phyloP scores from a whole-genome alignment of 1,140 invertebrate species.

The Bombus soroeensis region DNA sequence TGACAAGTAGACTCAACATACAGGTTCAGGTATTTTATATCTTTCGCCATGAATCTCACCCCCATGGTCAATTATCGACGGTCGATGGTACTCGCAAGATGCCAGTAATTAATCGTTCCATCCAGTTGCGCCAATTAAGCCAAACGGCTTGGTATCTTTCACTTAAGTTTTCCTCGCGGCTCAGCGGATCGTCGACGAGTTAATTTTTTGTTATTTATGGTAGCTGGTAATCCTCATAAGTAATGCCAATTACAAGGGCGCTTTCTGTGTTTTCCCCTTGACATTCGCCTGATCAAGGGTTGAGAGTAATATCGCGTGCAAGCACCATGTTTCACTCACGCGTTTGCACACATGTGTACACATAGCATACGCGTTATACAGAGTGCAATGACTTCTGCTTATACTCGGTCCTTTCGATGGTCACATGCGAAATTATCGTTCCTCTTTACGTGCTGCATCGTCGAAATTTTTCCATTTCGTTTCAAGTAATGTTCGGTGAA shows the following conservation, averaged over 20 bases:
- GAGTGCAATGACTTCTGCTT: slow-evolving; percentile 25
- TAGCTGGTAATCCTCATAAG: slow-evolving; percentile 29
- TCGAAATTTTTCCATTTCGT: not conserved
- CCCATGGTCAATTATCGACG: slow-evolving; percentile 31
- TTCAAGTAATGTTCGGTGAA: not conserved
- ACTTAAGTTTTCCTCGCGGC: slow-evolving; percentile 29
- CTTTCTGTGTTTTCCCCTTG: not conserved
- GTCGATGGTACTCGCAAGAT: not conserved
- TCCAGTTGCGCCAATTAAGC: slow-evolving; percentile 43
- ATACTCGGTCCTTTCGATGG: not conserved
- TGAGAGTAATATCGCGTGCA: not conserved
- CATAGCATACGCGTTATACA: not conserved
- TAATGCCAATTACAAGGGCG: slow-evolving; percentile 44
- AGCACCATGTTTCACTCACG: not conserved
- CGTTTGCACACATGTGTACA: not conserved
- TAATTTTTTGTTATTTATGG: slow-evolving; percentile 54
- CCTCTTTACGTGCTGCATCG: not conserved
- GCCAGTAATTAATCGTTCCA: slow-evolving; percentile 30
- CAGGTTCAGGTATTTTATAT: slow-evolving; percentile 1
- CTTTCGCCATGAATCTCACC: slow-evolving; percentile 21
- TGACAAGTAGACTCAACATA: not conserved
- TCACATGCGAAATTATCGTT: slow-evolving; percentile 2
- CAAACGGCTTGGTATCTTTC: slow-evolving; percentile 32
- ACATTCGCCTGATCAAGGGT: not conserved
- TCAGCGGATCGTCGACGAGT: slow-evolving; percentile 25